These are phyloP conservation scores for Gasterosteus aculeatus DNA, from an alignment of 2,113 vertebrate species.

Conservation along the genomic window DNA sequence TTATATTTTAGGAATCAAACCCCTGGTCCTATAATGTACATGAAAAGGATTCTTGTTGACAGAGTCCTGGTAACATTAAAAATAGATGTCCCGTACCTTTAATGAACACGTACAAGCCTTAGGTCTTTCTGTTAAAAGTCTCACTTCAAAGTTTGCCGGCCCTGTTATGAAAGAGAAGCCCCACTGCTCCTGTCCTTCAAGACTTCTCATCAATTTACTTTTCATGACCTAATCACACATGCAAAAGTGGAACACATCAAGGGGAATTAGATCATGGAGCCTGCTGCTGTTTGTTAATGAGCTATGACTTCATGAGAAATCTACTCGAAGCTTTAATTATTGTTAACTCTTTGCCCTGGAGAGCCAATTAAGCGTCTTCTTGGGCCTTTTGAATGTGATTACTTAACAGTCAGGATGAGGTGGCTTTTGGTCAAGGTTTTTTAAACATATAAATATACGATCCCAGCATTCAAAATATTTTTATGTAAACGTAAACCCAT, in stretches of 20 bases:
- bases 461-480: not conserved
- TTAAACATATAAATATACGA: not conserved
- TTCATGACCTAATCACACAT: slow-evolving; percentile 38
- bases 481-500: not conserved
- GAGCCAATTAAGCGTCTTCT: slow-evolving; percentile 33
- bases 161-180: slow-evolving; percentile 40
- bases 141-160: slow-evolving; percentile 62
- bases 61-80: slow-evolving; percentile 64
- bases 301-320: slow-evolving; percentile 26
- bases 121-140: slow-evolving; percentile 56
- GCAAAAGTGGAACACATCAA: slow-evolving; percentile 43
- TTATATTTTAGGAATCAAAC: slow-evolving; percentile 40
- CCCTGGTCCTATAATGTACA: slow-evolving; percentile 37
- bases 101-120: slow-evolving; percentile 66
- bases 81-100: slow-evolving; percentile 69
- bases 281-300: slow-evolving; percentile 43
- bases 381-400: slow-evolving; percentile 20
- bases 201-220: slow-evolving; percentile 40
- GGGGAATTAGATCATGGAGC: slow-evolving; percentile 23
- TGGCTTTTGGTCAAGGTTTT: slow-evolving; percentile 5
- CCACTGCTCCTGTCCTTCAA: slow-evolving; percentile 43
- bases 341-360: slow-evolving; percentile 17
- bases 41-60: slow-evolving; percentile 65
- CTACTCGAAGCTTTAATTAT: slow-evolving; percentile 36
- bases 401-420: slow-evolving; percentile 24